phyloP scores from a whole-genome alignment of 2,797 vertebrate species.

The Gephyroberyx darwinii region DNA sequence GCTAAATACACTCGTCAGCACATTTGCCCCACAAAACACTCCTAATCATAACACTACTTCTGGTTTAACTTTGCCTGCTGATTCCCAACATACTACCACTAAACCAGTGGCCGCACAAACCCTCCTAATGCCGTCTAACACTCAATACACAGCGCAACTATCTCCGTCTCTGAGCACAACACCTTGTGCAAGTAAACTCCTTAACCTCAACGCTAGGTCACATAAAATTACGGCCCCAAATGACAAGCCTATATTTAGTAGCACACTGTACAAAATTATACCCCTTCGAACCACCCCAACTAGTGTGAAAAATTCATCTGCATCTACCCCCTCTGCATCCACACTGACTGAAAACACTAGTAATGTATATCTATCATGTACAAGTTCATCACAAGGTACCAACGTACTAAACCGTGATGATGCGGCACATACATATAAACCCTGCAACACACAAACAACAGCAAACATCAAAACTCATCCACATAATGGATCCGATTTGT shows the following conservation, averaged over 20 bases:
- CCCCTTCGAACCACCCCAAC: constrained; percentile 49
- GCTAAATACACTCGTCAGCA: constrained; percentile 2
- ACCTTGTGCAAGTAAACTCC: constrained; percentile 13
- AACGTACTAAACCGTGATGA: constrained; percentile 12
- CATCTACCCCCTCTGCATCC: constrained; percentile 10
- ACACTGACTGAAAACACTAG: constrained; percentile 43
- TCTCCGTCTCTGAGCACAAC: constrained; percentile 14
- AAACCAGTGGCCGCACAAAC: constrained; percentile 15
- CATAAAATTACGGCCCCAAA: constrained; percentile 26
- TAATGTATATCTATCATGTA: constrained; percentile 27
- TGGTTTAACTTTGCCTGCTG: constrained; percentile 20
- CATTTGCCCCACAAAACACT: constrained; percentile 3
- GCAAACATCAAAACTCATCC: constrained; percentile 22
- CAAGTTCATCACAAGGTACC: constrained; percentile 22
- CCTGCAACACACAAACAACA: constrained; percentile 4
- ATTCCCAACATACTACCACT: background rate
- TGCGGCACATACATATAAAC: background rate
- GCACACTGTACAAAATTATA: constrained; percentile 22
- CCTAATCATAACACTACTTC: constrained; percentile 31
- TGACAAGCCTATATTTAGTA: constrained; percentile 17
- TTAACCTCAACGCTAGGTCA: constrained; percentile 8
- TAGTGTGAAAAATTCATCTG: constrained; percentile 26
- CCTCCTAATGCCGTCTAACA: background rate
- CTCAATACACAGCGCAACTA: too few species aligned
- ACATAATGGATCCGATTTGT: constrained; percentile 26